Evolutionary conservation across 2,888 invertebrate species (phyloP).

Genomic region (Seira musarum): DNA sequence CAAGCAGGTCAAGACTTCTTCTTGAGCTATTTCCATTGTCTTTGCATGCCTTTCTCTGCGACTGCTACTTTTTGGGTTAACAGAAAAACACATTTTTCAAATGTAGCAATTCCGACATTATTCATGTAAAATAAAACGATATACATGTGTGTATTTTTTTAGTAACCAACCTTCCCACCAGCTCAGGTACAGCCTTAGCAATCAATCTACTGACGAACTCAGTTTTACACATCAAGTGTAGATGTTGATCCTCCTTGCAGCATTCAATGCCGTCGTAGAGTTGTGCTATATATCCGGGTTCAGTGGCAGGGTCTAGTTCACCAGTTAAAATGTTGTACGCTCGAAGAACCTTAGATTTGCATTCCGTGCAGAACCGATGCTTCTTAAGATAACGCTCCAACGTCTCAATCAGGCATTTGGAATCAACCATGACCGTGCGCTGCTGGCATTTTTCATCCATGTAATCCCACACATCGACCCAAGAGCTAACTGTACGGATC

Average conservation of each 20-base stretch:
- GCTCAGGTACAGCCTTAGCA: conserved; percentile 91
- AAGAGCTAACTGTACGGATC: conserved; percentile 78
- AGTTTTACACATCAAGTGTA: conserved; percentile 90
- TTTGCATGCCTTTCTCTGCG: conserved; percentile 94
- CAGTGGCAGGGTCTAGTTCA: conserved; percentile 82
- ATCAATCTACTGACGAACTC: conserved; percentile 92
- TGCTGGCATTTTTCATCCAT: conserved; percentile 73
- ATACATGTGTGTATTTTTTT: background rate
- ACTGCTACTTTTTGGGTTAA: conserved; percentile 71
- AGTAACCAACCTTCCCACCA: conserved; percentile 82
- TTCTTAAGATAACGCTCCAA: conserved; percentile 92
- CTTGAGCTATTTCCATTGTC: conserved; percentile 97
- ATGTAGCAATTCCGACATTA: too few relatives aligned
- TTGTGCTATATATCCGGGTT: conserved; percentile 90
- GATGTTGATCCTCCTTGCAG: conserved; percentile 88
- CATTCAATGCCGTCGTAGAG: conserved; percentile 90
- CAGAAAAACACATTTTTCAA: background rate
- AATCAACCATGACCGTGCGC: conserved; percentile 86
- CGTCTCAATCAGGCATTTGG: conserved; percentile 86
- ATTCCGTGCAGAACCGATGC: conserved; percentile 89
- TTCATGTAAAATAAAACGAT: conserved; percentile 47
- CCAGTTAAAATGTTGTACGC: conserved; percentile 90
- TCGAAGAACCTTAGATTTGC: conserved; percentile 89
- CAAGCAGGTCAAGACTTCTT: conserved; percentile 94
- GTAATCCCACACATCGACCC: conserved; percentile 80